Base-by-base conservation (phyloP, 1,140 invertebrate genomes). In the Drosophila pallidifrons region DNA sequence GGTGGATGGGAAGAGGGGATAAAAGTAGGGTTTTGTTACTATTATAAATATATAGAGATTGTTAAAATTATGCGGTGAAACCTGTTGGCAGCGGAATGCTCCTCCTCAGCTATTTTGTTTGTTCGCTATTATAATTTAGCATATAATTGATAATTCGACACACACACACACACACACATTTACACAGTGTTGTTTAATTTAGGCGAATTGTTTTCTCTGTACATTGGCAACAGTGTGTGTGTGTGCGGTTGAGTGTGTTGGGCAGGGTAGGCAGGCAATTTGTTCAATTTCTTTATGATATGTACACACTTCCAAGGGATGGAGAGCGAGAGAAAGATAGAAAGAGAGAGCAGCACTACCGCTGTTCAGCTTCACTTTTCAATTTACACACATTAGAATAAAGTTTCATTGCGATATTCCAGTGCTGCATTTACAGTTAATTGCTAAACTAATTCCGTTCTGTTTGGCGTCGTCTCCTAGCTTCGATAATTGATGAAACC, bases 221-320 rank as follows among this genome's bases (percentile, higher is more conserved):
- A 65, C 28, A 65, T 73, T 74, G 71, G 57, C 65, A 68, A 60
- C 71, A 60, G 15, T 57, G 60, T 38, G 30, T 20, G 11, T 1
- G n/a, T 54, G 55, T 20, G 46, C 15, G 30, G 5, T 8, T 5
- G n/a, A 11, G 54, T 5, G 32, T 30, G 28, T 25, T 52, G 20
- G 25, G 20, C 25, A 5, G 47, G 2, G 20, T 3, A 38, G 49
- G 20, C 6, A 38, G 49, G 49, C 11, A 41, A 25, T 63, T 63
- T 51, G 46, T 41, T 51, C 6, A 51, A 16, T 28, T 30, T 54
- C 10, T 28, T 65, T 65, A 41, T 65, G 61, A 52, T 54, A 54
- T 54, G 61, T 65, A 54, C 61, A 65, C 35, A 25, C 5, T 54
- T 43, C 0, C 41, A 7, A 16, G 28, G 15, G 16, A 10, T 32